These are phyloP conservation scores for Gila orcuttii DNA, from an alignment of 2,113 vertebrate species.

Conservation along the genomic window DNA sequence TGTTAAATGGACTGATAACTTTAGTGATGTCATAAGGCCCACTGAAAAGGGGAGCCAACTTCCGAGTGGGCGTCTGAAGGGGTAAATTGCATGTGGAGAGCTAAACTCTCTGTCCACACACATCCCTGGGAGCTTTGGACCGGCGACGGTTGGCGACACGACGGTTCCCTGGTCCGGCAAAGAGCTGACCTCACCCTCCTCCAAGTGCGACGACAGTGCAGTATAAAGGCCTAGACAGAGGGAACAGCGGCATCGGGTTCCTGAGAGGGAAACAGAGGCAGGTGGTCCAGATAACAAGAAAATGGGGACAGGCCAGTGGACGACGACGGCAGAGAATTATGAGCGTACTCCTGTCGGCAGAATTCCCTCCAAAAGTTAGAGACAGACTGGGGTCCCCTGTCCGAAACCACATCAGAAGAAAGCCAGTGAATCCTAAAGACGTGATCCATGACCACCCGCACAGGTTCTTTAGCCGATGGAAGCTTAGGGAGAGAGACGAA, in stretches of 20 bases:
- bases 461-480: too few species aligned
- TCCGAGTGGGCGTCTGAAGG: background rate
- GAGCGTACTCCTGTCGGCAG: too few species aligned
- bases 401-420: too few species aligned
- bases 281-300: background rate
- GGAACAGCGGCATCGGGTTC: background rate
- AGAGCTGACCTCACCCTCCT: background rate
- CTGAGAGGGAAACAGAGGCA: background rate
- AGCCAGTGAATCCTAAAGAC: too few species aligned
- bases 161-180: background rate
- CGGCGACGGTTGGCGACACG: too few species aligned
- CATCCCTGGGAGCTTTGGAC: too few species aligned
- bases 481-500: too few species aligned
- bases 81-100: background rate
- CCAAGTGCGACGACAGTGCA: background rate
- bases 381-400: too few species aligned
- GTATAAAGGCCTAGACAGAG: background rate
- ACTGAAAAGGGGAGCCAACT: background rate
- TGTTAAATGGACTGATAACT: background rate
- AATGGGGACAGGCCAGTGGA: background rate
- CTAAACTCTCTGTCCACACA: too few species aligned
- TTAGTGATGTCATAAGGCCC: background rate
- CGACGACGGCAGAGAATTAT: too few species aligned
- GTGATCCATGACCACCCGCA: too few species aligned
- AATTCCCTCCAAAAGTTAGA: too few species aligned